These are phyloP conservation scores for Ganaspis brasiliensis DNA, from an alignment of 2,888 invertebrate genomes.

Conservation along the genomic window DNA sequence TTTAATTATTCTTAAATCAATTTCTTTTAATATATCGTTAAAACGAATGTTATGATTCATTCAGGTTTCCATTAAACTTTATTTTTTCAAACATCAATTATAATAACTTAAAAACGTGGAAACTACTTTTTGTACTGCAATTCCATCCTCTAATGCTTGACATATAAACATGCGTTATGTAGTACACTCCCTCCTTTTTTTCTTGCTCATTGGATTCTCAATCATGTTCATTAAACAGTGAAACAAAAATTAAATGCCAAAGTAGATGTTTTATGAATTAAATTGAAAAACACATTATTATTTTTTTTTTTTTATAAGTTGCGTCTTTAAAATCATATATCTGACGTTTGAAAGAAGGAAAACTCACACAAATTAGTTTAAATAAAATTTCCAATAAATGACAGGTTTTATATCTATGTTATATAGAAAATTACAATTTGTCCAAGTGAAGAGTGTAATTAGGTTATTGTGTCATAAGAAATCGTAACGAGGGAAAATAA, in stretches of 20 bases:
- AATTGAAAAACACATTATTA: too few species aligned
- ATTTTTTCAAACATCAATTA: background rate
- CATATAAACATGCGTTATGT: conserved; percentile 3
- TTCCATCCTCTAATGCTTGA: background rate
- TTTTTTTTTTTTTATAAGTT: too few species aligned
- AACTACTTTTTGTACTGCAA: background rate
- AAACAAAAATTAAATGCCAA: background rate
- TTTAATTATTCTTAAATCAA: too few species aligned
- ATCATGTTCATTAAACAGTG: conserved; percentile 21
- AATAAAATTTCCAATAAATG: too few species aligned
- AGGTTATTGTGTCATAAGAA: conserved; percentile 24
- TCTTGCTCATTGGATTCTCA: conserved; percentile 17
- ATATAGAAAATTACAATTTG: too few species aligned
- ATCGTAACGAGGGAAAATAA: conserved; percentile 13
- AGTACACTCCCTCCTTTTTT: conserved; percentile 13
- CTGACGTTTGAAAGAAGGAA: too few species aligned
- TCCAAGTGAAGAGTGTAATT: conserved; percentile 2
- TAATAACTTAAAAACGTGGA: background rate
- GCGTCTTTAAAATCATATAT: too few species aligned
- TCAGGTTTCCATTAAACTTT: too few species aligned
- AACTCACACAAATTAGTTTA: too few species aligned
- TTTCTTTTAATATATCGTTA: too few species aligned
- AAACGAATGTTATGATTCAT: too few species aligned
- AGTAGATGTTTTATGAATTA: background rate
- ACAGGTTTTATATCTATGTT: background rate